These are phyloP conservation scores for Euphonia xanthogaster DNA, from an alignment of 2,797 vertebrate genomes.

Conservation along the genomic window DNA sequence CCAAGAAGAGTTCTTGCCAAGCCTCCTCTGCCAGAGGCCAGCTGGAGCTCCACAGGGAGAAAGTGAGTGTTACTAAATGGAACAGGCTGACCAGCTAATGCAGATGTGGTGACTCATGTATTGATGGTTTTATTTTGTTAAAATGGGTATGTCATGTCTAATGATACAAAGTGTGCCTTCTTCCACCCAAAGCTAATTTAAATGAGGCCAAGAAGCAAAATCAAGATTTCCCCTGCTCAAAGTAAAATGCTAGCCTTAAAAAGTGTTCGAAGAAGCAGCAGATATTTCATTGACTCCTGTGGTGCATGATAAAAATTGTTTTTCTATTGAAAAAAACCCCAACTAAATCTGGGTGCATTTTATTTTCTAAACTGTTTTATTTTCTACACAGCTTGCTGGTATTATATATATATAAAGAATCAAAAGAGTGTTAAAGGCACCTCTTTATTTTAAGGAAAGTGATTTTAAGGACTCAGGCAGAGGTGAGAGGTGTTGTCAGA, in stretches of 20 bases:
- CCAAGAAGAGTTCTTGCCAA: neutral
- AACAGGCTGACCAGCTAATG: neutral
- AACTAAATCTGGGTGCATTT: neutral
- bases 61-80: rapidly evolving
- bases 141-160: neutral
- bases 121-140: neutral
- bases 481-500: neutral
- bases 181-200: neutral
- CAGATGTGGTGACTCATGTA: neutral
- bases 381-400: neutral
- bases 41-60: neutral
- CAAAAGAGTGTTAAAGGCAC: neutral
- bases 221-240: neutral
- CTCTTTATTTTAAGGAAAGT: neutral
- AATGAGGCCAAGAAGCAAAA: neutral
- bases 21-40: neutral
- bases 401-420: neutral
- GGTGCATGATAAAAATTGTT: neutral
- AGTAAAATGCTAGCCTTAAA: neutral
- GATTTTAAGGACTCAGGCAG: neutral
- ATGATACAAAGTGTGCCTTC: neutral
- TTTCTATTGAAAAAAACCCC: neutral
- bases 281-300: neutral
- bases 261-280: neutral
- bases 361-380: neutral